Evolutionary conservation across 2,113 vertebrate species (phyloP).

Genomic region (Atlantisia rogersi): DNA sequence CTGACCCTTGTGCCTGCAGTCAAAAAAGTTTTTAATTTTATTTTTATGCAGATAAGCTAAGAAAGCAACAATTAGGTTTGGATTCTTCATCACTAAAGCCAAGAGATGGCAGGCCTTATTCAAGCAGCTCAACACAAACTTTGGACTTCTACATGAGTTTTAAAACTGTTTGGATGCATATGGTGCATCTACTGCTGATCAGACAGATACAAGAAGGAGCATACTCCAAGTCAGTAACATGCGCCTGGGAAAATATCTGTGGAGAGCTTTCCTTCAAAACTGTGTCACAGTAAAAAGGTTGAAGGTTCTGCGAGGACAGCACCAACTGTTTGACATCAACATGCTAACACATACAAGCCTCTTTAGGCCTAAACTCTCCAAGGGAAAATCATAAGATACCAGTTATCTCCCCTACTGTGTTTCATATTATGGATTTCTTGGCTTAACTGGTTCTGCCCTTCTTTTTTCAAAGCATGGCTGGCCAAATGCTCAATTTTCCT

Average conservation of each 20-base stretch:
- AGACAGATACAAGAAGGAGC: background rate
- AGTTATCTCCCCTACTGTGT: background rate
- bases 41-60: background rate
- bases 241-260: rapidly evolving
- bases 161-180: background rate
- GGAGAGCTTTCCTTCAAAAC: background rate
- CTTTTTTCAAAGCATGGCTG: background rate
- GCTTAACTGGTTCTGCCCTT: background rate
- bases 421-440: background rate
- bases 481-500: background rate
- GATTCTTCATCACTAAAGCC: background rate
- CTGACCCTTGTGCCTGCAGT: background rate
- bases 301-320: background rate
- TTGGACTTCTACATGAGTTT: background rate
- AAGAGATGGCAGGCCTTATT: background rate
- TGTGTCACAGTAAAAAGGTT: background rate
- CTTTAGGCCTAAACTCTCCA: background rate
- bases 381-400: background rate
- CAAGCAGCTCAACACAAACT: background rate
- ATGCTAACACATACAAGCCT: background rate
- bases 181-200: background rate
- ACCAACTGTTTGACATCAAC: background rate
- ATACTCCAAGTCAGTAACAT: background rate
- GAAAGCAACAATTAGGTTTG: background rate
- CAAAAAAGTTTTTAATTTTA: background rate